Percentiles rank a stretch among this genome's conserved stretches.
phyloP scores from a whole-genome alignment of 2,797 vertebrate genomes.

The Kryptopterus vitreolus region DNA sequence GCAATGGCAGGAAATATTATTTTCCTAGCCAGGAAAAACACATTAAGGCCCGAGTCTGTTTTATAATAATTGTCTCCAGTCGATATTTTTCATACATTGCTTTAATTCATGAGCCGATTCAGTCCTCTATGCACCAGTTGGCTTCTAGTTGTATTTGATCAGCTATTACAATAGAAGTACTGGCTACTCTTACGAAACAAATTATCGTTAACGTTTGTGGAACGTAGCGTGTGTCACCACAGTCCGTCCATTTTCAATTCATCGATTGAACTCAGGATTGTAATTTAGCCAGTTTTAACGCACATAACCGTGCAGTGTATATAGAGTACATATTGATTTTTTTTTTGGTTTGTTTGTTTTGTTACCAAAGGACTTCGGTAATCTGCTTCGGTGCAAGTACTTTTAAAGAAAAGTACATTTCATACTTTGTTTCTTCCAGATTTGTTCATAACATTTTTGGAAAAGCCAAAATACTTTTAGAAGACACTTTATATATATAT shows the following conservation, averaged over 20 bases:
- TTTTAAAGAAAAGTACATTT: not conserved
- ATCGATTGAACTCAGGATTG: constrained; percentile 10
- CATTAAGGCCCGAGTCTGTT: not conserved
- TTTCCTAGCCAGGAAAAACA: not conserved
- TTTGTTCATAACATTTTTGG: not conserved
- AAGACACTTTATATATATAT: no score
- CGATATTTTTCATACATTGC: not conserved
- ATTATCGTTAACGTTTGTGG: constrained; percentile 14
- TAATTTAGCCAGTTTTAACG: constrained; percentile 15
- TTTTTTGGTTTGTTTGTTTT: not conserved
- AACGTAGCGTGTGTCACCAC: not conserved
- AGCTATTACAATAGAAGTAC: not conserved
- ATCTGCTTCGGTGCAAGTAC: not conserved
- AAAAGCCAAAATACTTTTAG: not conserved
- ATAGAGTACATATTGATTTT: constrained; percentile 23
- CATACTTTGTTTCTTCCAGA: not conserved
- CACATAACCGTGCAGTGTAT: constrained; percentile 14
- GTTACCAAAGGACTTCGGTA: constrained; percentile 16
- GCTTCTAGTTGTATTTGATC: not conserved
- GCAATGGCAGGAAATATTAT: not conserved
- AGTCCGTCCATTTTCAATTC: not conserved
- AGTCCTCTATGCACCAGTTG: not conserved
- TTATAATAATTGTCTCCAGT: not conserved
- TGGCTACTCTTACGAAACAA: constrained; percentile 8
- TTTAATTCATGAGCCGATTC: not conserved